Conservation (phyloP, 2,888 invertebrate species). For the Volucella zonaria region DNA sequence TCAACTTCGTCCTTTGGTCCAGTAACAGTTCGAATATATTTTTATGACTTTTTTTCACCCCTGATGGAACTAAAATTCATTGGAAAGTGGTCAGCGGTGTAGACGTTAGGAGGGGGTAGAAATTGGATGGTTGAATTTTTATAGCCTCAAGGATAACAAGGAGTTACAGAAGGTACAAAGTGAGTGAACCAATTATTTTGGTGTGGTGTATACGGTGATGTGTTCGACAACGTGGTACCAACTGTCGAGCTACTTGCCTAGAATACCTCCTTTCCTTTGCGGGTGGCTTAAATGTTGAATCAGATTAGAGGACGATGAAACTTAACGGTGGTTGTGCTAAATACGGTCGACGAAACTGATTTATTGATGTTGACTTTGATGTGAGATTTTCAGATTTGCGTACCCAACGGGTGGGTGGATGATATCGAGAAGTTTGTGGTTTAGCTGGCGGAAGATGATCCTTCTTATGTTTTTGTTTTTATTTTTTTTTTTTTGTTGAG, state of each 20-base stretch:
- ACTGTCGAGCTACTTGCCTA: no score
- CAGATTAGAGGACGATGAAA: conserved; percentile 31
- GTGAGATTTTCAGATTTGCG: not conserved
- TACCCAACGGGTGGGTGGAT: not conserved
- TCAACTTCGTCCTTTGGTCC: conserved; percentile 14
- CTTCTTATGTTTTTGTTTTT: no score
- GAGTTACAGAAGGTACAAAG: conserved; percentile 14
- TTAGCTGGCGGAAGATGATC: conserved; percentile 1
- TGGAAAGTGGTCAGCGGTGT: not conserved
- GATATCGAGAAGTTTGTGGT: not conserved
- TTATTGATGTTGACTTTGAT: conserved; percentile 27
- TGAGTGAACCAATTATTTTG: conserved; percentile 29
- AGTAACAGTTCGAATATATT: not conserved
- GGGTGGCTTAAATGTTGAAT: conserved; percentile 45
- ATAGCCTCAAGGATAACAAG: not conserved
- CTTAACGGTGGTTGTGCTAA: conserved; percentile 17
- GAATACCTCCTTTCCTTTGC: no score
- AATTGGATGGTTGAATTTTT: conserved; percentile 1
- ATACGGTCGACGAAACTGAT: conserved; percentile 40
- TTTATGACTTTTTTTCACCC: not conserved
- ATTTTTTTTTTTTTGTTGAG: not conserved
- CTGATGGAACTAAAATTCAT: conserved; percentile 8
- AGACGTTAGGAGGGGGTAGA: no score
- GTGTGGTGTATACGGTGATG: not conserved
- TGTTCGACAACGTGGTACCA: conserved; percentile 22